Percentiles rank a stretch among this genome's conserved stretches.
phyloP scores from a whole-genome alignment of 2,113 vertebrate species.

The Myiagra hebetior region DNA sequence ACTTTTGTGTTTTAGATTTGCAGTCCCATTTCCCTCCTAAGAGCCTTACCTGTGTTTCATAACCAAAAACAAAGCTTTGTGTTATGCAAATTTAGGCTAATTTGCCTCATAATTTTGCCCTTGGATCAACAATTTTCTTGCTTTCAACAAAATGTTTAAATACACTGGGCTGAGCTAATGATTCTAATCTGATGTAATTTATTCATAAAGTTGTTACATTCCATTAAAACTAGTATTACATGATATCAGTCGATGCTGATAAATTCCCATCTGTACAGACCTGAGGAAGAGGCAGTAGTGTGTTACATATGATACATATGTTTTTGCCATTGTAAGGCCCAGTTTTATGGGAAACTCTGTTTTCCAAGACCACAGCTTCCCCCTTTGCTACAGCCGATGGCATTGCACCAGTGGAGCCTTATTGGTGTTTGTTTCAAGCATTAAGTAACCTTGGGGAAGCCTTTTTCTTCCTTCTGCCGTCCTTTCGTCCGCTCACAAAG shows the following conservation, averaged over 20 bases:
- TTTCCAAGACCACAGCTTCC: neutral
- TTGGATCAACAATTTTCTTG: neutral
- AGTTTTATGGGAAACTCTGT: neutral
- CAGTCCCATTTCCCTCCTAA: neutral
- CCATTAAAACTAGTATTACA: neutral
- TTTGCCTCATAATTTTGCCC: neutral
- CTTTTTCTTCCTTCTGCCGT: slow-evolving; percentile 66
- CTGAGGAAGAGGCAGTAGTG: neutral
- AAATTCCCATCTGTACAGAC: neutral
- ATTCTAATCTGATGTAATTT: neutral
- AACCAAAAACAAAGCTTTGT: neutral
- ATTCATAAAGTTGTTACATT: neutral
- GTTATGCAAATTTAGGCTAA: neutral
- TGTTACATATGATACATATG: accelerated
- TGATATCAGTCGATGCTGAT: neutral
- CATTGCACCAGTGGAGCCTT: neutral
- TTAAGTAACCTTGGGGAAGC: slow-evolving; percentile 43
- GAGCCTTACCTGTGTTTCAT: neutral
- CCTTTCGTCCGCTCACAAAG: slow-evolving; percentile 75
- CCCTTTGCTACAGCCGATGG: neutral
- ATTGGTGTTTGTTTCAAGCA: slow-evolving; percentile 48
- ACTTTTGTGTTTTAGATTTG: neutral
- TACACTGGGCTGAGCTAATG: neutral
- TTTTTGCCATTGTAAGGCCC: neutral
- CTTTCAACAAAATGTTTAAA: neutral